Base-by-base conservation (phyloP, 2,113 vertebrate genomes). In the Nyctibius bracteatus region DNA sequence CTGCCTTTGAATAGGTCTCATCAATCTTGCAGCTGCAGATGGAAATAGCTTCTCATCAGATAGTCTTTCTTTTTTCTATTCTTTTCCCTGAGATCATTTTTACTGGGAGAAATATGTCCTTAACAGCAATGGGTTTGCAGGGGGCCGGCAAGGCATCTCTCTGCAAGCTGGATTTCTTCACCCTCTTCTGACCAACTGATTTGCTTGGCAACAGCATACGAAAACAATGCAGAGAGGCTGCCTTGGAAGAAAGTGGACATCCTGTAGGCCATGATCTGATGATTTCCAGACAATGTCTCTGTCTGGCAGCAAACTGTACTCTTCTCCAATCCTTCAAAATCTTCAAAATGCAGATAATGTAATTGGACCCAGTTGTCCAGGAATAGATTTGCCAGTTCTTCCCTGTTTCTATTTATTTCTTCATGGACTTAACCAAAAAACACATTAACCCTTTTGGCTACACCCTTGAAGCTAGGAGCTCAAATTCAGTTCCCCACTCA, bases 131-230 rank as follows among this genome's bases (percentile, higher is more conserved):
- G 68, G 81, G 35, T 43, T 94, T 84, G 51, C 52, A 75, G 85
- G 47, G 35, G 85, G 27, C 9, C 78, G 65, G 89, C 43, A 62
- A 81, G 24, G 44, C 57, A 3, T 67, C 61, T 83, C 61, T 83
- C 72, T 74, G 73, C 63, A 96, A 79, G 77, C 73, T 95, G 94
- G 61, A 84, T 87, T 81, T 84, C 90, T 55, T 96, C 91, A 79
- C 35, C 44, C 27, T 46, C 6, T 54, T 37, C 65, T 81, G 52
- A 79, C 47, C 81, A 79, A 47, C 61, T 13, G 31, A 67, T 85
- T 86, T 81, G 77, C 89, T 85, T 97, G 94, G 96, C 73, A 82
- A 87, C 46, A 41, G n/a, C 51, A 20, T 27, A 37, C 9, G 61
- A 87, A 94, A 94, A 39, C 75, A 94, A 61, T 0, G 1, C 5